phyloP scores from a whole-genome alignment of 23 tunicate species.

The Halocynthia roretzi region DNA sequence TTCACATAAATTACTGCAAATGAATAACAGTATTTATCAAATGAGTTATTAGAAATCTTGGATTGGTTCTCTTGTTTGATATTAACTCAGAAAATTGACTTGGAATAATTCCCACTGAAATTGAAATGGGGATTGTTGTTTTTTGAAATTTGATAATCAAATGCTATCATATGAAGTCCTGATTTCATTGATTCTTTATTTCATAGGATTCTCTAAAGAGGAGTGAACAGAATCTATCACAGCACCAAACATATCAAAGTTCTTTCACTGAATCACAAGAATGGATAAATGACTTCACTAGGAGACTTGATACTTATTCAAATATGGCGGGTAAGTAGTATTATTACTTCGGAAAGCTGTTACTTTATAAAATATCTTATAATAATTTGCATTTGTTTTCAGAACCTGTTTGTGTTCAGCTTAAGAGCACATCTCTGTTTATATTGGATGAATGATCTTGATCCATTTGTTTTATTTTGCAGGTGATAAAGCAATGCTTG shows the following conservation, averaged over 20 bases:
- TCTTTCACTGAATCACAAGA: conserved; percentile 58
- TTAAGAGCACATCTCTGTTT: too few relatives aligned
- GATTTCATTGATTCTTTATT: background rate
- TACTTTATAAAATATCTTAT: too few relatives aligned
- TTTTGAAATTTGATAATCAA: background rate
- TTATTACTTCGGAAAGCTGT: too few relatives aligned
- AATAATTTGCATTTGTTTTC: too few relatives aligned
- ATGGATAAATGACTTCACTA: conserved; percentile 62
- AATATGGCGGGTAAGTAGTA: conserved; percentile 25
- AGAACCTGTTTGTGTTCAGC: too few relatives aligned
- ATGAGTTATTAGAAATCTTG: too few relatives aligned
- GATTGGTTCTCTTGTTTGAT: too few relatives aligned
- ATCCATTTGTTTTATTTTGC: background rate
- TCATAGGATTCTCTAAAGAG: conserved; percentile 46
- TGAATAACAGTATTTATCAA: too few relatives aligned
- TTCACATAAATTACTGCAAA: too few relatives aligned
- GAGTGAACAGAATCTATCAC: conserved; percentile 56
- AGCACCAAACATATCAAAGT: conserved; percentile 57
- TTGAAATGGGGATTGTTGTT: background rate
- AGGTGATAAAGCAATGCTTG: conserved; percentile 75
- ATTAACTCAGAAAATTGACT: too few relatives aligned
- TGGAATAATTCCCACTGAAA: too few relatives aligned
- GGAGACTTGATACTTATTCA: conserved; percentile 51
- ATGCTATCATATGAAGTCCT: background rate
- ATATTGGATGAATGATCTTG: too few relatives aligned